phyloP scores from a whole-genome alignment of 2,888 invertebrate genomes.

The Idaea dimidiata region DNA sequence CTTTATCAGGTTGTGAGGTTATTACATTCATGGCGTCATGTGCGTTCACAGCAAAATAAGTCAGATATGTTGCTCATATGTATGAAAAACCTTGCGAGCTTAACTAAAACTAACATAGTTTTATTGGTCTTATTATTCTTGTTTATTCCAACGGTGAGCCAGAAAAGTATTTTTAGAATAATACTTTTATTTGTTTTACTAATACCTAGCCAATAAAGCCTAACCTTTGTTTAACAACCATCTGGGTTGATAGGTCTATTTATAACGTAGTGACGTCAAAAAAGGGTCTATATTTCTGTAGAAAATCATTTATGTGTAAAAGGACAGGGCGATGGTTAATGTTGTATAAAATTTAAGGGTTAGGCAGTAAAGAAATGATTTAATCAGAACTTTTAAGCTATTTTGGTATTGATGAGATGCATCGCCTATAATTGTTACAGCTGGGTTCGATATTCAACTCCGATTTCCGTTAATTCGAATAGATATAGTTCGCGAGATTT shows the following conservation, averaged over 20 bases:
- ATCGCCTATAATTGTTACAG: too few relatives aligned
- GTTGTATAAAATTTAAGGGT: background rate
- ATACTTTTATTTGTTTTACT: background rate
- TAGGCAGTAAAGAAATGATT: background rate
- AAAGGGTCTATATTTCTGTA: background rate
- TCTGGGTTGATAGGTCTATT: background rate
- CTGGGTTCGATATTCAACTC: too few relatives aligned
- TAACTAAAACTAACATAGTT: too few relatives aligned
- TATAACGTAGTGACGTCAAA: background rate
- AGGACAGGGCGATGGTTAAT: background rate
- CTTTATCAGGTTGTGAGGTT: too few relatives aligned
- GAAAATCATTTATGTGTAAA: background rate
- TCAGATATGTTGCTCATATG: too few relatives aligned
- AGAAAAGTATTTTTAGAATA: background rate
- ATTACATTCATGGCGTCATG: too few relatives aligned
- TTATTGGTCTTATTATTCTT: background rate
- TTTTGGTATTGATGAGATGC: background rate
- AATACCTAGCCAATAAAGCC: background rate
- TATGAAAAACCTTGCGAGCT: too few relatives aligned
- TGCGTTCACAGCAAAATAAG: too few relatives aligned
- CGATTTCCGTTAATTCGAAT: too few relatives aligned
- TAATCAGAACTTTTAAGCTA: background rate
- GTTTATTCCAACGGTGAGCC: background rate
- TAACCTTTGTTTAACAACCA: background rate
- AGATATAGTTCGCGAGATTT: too few relatives aligned